These are phyloP conservation scores for Cavia porcellus DNA, from an alignment of 2,113 vertebrate genomes.

Conservation along the genomic window DNA sequence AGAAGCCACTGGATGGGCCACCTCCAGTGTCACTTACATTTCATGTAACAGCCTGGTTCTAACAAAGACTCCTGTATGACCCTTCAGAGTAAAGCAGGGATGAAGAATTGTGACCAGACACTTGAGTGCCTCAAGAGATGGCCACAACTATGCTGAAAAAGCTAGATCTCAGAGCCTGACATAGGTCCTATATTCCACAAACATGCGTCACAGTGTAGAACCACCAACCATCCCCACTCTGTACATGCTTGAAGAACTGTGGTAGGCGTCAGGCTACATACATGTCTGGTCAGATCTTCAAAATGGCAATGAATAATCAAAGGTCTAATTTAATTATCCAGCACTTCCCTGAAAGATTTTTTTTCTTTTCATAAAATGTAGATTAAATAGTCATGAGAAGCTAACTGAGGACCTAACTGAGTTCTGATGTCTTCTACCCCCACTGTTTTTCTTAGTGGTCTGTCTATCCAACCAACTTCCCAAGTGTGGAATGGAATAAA, in stretches of 20 bases:
- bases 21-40: too few species aligned
- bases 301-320: neutral
- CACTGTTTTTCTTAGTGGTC: neutral
- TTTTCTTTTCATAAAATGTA: neutral
- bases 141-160: constrained; percentile 51
- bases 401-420: neutral
- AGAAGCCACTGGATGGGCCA: neutral
- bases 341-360: neutral
- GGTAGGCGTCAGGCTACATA: neutral
- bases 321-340: neutral
- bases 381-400: neutral
- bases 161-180: neutral
- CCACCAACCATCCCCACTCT: neutral
- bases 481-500: neutral
- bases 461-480: neutral
- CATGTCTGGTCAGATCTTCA: neutral
- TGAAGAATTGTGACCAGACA: neutral
- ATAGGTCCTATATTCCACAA: constrained; percentile 26
- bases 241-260: neutral
- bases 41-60: neutral
- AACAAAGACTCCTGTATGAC: neutral
- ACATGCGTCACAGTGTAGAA: constrained; percentile 1
- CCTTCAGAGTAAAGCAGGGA: neutral
- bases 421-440: neutral
- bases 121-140: constrained; percentile 10